A percentile compares a stretch with the other conserved stretches of the same genome.
Evolutionary conservation across 1,140 invertebrate genomes (phyloP).

Genomic region (honey bee (Apis mellifera)): DNA sequence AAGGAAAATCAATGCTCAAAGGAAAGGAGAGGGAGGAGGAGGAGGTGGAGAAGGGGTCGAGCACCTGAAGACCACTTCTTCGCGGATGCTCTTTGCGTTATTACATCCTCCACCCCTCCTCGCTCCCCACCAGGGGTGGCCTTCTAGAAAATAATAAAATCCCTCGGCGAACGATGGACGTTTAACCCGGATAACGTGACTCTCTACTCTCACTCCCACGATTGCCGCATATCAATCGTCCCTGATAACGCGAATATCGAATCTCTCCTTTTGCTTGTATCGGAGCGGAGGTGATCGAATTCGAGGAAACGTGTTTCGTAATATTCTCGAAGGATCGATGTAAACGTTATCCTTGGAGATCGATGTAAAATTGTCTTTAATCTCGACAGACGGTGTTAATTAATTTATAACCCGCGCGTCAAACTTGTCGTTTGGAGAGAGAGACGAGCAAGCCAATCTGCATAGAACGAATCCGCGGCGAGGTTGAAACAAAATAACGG

Average conservation of each 20-base stretch:
- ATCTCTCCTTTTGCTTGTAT: not conserved
- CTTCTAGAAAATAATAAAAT: conserved; percentile 42
- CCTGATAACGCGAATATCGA: not conserved
- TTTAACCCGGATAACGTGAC: conserved; percentile 44
- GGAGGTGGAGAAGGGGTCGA: conserved; percentile 31
- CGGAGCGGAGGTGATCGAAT: no score
- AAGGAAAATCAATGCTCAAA: conserved; percentile 55
- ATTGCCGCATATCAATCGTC: not conserved
- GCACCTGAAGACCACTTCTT: conserved; percentile 45
- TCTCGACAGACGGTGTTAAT: not conserved
- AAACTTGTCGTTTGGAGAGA: not conserved
- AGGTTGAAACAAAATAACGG: not conserved
- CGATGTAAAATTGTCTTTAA: not conserved
- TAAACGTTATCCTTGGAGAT: no score
- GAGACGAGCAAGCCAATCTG: not conserved
- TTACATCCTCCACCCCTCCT: conserved; percentile 30
- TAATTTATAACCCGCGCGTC: not conserved
- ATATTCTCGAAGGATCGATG: no score
- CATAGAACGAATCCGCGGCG: not conserved
- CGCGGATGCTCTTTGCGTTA: conserved; percentile 60
- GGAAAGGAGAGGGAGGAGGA: not conserved
- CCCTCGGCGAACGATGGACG: conserved; percentile 35
- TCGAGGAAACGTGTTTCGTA: no score
- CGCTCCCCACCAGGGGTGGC: not conserved
- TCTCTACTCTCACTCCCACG: not conserved